phyloP scores from a whole-genome alignment of 2,888 invertebrate species.

The Leptogaster cylindrica region DNA sequence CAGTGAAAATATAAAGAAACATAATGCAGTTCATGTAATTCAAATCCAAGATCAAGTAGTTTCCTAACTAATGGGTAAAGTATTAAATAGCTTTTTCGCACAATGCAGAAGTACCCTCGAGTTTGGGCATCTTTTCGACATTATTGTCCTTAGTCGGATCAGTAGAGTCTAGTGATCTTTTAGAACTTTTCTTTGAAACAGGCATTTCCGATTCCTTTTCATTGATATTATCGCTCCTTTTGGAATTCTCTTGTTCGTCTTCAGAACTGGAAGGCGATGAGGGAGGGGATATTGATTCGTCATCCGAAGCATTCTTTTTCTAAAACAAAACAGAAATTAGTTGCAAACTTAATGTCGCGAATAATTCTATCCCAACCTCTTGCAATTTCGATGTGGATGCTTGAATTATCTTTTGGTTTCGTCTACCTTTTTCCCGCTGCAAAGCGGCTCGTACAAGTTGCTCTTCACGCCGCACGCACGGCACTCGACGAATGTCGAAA shows the following conservation, averaged over 20 bases:
- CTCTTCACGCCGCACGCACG: no score
- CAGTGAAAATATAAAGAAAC: no score
- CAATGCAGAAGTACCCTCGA: neutral
- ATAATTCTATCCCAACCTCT: neutral
- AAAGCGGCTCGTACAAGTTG: neutral
- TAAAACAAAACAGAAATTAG: neutral
- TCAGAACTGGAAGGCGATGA: constrained; percentile 38
- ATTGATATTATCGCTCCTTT: neutral
- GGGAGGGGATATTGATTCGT: constrained; percentile 41
- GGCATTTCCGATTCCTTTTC: neutral
- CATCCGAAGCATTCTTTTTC: constrained; percentile 4
- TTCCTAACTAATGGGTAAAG: no score
- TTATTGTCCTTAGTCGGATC: no score
- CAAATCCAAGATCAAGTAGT: no score
- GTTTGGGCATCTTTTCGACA: no score
- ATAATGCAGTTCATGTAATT: no score
- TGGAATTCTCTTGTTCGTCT: constrained; percentile 34
- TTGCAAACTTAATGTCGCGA: no score
- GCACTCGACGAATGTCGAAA: constrained; percentile 63
- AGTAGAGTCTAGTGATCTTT: no score
- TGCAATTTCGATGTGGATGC: neutral
- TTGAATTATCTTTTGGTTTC: no score
- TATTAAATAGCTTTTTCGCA: no score
- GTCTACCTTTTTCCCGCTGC: neutral
- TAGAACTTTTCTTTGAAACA: neutral